Conservation (phyloP, 2,888 invertebrate species). For the Macropis europaea region DNA sequence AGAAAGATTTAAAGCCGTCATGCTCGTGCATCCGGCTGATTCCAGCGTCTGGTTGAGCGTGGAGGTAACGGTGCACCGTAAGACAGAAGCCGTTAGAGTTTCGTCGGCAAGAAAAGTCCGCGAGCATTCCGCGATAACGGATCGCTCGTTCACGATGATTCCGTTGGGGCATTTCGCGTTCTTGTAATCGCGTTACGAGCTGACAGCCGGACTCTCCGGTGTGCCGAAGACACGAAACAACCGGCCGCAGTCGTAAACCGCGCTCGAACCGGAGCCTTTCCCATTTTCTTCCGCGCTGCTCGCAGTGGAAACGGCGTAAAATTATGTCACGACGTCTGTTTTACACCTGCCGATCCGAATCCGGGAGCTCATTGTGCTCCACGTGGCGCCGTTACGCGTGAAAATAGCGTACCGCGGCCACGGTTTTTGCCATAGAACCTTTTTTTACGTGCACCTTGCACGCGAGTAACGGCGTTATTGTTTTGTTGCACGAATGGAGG, state of each 20-base stretch:
- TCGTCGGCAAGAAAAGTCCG: constrained; percentile 19
- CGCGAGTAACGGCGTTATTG: background rate
- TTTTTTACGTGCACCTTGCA: background rate
- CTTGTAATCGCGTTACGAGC: constrained; percentile 27
- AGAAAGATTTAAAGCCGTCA: background rate
- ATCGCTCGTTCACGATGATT: constrained; percentile 36
- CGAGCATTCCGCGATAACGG: constrained; percentile 42
- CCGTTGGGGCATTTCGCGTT: constrained; percentile 6
- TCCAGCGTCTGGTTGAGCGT: constrained; percentile 29
- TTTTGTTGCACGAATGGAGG: background rate
- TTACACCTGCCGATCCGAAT: background rate
- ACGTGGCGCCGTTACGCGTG: background rate
- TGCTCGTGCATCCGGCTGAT: background rate
- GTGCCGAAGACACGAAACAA: constrained; percentile 1
- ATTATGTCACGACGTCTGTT: background rate
- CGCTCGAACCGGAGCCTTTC: constrained; percentile 4
- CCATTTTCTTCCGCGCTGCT: background rate
- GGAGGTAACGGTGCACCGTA: constrained; percentile 46
- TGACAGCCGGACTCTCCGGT: constrained; percentile 6
- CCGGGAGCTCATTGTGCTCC: background rate
- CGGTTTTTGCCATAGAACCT: background rate
- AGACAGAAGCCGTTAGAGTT: constrained; percentile 46
- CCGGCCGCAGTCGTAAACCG: constrained; percentile 10
- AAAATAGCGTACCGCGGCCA: background rate
- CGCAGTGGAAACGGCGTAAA: constrained; percentile 13